Evolutionary conservation across 1,140 invertebrate species (phyloP), one percentile per base, ranked within the genome.

Genomic region (Drosophila elegans): DNA sequence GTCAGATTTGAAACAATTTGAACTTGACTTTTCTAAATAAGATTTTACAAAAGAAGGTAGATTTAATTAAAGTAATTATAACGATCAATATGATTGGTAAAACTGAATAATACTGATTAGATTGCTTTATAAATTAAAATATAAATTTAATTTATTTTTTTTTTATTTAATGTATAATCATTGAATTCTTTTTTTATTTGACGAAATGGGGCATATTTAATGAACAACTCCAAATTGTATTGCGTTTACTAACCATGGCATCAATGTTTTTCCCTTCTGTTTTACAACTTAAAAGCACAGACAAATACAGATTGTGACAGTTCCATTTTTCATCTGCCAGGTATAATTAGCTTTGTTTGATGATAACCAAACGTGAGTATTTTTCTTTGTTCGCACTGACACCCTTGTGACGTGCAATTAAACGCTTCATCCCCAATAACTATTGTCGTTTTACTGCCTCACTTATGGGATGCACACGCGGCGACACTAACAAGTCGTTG

Each of bases 401-500:
- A 64, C 78, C 64, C 71, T 51, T 54, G 44, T 56, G 46, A 63
- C 44, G 34, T 42, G 42, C 49, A 71, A 84, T 76, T 74, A 67
- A 71, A 49, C 42, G 66, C 57, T 36, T 34, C 29, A 16, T 27
- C 11, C 55, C 51, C 62, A 79, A 64, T 54, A 69, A 79, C 48
- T 76, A 59, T 67, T 77, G 52, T 29, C 44, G 56, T 9, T 55
- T 44, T 61, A 79, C 49, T 29, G 29, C 44, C 69, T 45, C 54
- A 72, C 73, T 78, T 77, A 52, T 45, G 55, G 16, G 32, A 57
- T 36, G 39, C 74, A 78, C 57, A 73, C 76, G 51, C 68, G 52
- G 68, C 44, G 55, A 41, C 55, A 42, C 45, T 49, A 74, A 74
- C 25, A 13, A 52, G 42, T 29, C 59, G 59, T 54, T 54, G 21